Evolutionary conservation across 2,113 vertebrate species (phyloP).

Genomic region (Eulemur macaco): DNA sequence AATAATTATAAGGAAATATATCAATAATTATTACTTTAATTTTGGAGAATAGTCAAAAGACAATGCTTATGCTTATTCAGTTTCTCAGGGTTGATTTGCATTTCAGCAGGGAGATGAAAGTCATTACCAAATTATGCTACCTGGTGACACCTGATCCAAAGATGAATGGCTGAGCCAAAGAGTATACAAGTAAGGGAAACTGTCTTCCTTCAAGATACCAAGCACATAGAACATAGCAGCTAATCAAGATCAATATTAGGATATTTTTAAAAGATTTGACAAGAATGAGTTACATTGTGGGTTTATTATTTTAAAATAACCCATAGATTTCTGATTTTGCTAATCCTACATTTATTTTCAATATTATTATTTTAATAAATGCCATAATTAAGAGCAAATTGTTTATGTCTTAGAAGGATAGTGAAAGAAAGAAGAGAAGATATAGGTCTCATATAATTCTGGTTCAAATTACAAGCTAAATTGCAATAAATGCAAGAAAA

Average conservation of each 20-base stretch:
- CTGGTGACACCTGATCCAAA: background rate
- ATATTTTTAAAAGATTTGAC: background rate
- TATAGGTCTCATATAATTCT: background rate
- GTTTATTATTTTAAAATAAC: background rate
- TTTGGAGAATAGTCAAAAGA: background rate
- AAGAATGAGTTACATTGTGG: background rate
- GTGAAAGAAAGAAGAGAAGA: background rate
- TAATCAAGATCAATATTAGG: background rate
- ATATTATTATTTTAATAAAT: background rate
- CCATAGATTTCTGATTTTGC: background rate
- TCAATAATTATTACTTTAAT: background rate
- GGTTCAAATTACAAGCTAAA: background rate
- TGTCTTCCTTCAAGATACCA: background rate
- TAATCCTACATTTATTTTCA: background rate
- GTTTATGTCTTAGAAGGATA: background rate
- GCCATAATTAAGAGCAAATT: background rate
- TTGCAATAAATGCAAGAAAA: background rate
- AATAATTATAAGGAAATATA: background rate
- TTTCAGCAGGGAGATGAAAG: background rate
- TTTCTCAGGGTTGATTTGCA: background rate
- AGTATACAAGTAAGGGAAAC: background rate
- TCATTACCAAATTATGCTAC: background rate
- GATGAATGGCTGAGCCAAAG: background rate
- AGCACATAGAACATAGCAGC: background rate
- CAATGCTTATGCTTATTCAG: background rate